These are phyloP conservation scores for Sus cebifrons DNA, from an alignment of 2,797 vertebrate species.

Conservation along the genomic window DNA sequence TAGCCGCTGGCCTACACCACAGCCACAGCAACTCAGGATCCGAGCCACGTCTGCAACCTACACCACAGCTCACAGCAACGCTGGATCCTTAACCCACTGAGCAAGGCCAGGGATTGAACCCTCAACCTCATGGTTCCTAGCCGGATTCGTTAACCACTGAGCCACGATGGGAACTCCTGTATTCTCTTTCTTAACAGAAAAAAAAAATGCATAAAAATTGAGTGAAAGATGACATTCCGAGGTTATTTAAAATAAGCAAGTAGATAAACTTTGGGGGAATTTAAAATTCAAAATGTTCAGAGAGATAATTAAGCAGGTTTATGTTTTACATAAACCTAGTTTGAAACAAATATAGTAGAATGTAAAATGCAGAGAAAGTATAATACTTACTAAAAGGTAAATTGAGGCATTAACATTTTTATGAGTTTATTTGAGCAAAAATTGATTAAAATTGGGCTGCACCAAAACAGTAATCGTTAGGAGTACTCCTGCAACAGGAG, in stretches of 20 bases:
- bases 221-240: slow-evolving; percentile 38
- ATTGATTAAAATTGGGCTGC: not conserved
- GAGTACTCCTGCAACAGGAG: not conserved
- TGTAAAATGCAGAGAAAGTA: slow-evolving; percentile 6
- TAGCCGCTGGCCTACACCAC: too few species aligned
- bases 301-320: not conserved
- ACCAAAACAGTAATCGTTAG: not conserved
- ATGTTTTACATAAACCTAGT: not conserved
- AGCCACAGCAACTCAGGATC: too few species aligned
- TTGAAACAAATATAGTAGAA: slow-evolving; percentile 49
- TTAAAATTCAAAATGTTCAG: slow-evolving; percentile 57
- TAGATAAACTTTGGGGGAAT: slow-evolving; percentile 7
- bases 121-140: too few species aligned
- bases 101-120: too few species aligned
- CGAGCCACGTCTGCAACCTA: too few species aligned
- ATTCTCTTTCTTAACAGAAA: not conserved
- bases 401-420: not conserved
- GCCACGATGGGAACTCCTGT: too few species aligned
- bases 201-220: not conserved
- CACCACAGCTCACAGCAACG: too few species aligned
- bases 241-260: slow-evolving; percentile 14
- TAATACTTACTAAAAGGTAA: slow-evolving; percentile 33
- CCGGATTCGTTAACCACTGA: too few species aligned
- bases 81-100: too few species aligned
- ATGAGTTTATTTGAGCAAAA: not conserved